Conservation (phyloP, 1,140 invertebrate species). For the Papilio helenus region DNA sequence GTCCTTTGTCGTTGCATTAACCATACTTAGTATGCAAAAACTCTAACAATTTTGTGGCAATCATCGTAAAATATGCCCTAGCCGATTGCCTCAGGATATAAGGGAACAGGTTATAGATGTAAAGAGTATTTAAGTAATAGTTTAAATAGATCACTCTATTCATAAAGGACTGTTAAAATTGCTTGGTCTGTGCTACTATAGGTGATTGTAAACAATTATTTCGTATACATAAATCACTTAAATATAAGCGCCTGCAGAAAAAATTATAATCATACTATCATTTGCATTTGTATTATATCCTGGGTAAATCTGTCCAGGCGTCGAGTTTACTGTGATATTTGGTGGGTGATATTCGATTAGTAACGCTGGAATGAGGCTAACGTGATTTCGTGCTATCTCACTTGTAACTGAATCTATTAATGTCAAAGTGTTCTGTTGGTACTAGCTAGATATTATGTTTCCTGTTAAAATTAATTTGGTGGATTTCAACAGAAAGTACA, state of each 20-base stretch:
- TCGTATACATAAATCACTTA: background rate
- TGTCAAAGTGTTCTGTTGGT: background rate
- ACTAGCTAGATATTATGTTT: background rate
- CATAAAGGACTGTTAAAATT: background rate
- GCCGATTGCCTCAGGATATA: too few relatives aligned
- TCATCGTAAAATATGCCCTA: too few relatives aligned
- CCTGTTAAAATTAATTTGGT: background rate
- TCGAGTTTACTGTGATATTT: background rate
- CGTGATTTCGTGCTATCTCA: background rate
- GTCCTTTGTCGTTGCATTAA: conserved; percentile 3
- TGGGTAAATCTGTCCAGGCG: background rate
- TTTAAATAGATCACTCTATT: background rate
- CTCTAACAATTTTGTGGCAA: background rate
- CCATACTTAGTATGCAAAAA: background rate
- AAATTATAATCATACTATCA: background rate
- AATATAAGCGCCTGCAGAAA: background rate
- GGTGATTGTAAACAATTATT: background rate
- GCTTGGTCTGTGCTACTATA: background rate
- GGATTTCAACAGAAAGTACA: background rate
- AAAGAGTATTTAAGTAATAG: background rate
- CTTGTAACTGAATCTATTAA: conserved; percentile 9
- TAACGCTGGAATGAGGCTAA: background rate
- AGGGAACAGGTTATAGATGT: too few relatives aligned
- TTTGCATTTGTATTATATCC: background rate
- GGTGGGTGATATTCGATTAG: background rate